These are phyloP conservation scores for Psittacus erithacus DNA, from an alignment of 2,113 vertebrate species.

Conservation along the genomic window DNA sequence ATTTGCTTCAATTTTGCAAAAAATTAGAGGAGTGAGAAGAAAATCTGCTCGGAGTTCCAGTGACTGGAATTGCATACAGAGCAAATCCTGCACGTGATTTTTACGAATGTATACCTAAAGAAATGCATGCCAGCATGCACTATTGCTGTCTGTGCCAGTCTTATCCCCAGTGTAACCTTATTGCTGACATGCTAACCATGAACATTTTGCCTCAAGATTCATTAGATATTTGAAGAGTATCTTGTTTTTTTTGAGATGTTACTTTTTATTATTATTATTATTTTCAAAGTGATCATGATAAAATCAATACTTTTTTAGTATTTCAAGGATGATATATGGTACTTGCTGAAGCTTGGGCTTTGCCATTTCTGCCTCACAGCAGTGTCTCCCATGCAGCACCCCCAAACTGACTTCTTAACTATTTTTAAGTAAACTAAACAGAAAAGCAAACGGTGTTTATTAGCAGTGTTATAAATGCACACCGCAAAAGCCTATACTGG, in stretches of 20 bases:
- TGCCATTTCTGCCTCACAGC: not conserved
- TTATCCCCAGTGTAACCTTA: not conserved
- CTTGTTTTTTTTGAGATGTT: not conserved
- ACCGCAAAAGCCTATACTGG: not conserved
- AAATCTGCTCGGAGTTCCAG: not conserved
- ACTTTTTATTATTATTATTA: not conserved
- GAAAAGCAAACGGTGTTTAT: not conserved
- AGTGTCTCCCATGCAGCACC: not conserved
- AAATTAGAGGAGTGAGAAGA: not conserved
- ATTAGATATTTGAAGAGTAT: not conserved
- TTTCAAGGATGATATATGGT: not conserved
- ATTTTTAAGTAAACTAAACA: not conserved
- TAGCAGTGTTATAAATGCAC: not conserved
- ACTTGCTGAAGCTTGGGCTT: not conserved
- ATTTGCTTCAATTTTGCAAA: not conserved
- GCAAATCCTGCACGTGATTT: not conserved
- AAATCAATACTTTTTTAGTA: not conserved
- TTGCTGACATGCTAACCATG: not conserved
- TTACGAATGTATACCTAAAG: not conserved
- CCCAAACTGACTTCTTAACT: not conserved
- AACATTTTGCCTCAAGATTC: not conserved
- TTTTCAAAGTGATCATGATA: not conserved
- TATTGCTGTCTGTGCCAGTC: rapidly evolving
- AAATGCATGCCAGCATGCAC: rapidly evolving
- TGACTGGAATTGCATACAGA: not conserved